These are phyloP conservation scores for Stigmatopora argus DNA, from an alignment of 2,113 vertebrate species.

Conservation along the genomic window DNA sequence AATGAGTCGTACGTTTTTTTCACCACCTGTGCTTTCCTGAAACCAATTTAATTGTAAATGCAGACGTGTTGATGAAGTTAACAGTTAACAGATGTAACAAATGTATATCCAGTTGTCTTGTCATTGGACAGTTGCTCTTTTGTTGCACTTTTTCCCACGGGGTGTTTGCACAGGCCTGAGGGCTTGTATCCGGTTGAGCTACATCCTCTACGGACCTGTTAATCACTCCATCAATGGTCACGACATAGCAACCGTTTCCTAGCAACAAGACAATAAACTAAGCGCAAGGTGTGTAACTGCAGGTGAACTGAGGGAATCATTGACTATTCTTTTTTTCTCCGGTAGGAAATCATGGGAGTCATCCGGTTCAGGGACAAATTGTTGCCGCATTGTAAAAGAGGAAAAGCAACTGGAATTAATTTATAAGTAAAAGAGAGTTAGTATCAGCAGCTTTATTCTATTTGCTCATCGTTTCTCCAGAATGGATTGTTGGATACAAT, in stretches of 20 bases:
- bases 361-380: background rate
- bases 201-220: slow-evolving; percentile 57
- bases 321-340: background rate
- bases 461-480: too few relatives aligned
- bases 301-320: slow-evolving; percentile 51
- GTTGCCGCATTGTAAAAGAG: background rate
- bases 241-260: slow-evolving; percentile 72
- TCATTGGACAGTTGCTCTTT: slow-evolving; percentile 2
- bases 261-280: slow-evolving; percentile 76
- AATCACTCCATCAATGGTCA: slow-evolving; percentile 64
- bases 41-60: background rate
- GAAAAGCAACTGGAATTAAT: background rate
- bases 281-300: slow-evolving; percentile 58
- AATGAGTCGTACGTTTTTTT: background rate
- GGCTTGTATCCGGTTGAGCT: slow-evolving; percentile 37
- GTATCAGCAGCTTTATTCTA: slow-evolving; percentile 5
- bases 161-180: slow-evolving; percentile 15
- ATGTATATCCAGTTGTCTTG: background rate
- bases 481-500: too few relatives aligned
- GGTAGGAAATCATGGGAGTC: background rate
- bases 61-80: background rate
- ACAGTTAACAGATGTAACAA: background rate
- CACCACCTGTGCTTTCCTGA: background rate
- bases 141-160: slow-evolving; percentile 9
- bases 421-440: background rate